Base-by-base conservation (phyloP, 1,140 invertebrate species). In the Hyles vespertilio region DNA sequence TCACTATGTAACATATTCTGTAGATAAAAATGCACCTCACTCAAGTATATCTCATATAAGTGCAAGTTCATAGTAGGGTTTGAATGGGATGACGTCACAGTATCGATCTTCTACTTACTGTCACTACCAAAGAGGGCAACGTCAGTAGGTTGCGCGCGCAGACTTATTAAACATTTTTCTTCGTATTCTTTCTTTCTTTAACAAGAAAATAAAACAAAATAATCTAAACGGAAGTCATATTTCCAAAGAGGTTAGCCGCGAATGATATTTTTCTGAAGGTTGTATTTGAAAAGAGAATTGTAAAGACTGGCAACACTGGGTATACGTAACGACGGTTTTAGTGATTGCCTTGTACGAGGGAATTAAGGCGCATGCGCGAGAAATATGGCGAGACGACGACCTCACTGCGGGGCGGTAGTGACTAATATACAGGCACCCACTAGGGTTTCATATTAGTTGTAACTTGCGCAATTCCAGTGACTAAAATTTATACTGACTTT, bases 31-130 rank as follows among this genome's bases (percentile, higher is more conserved):
- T 40, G 36, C 8, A 40, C 5, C 8, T 8, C 36, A 40, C 8
- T 40, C 5, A 40, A 40, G 36, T 40, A 8, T 5, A 2, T 40
- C 36, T 40, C 36, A 40, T 40, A 40, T 5, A 40, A 40, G 36
- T 40, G 36, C 36, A 40, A 40, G 36, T 2, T 40, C 8, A 40
- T 40, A 40, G 36, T 40, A 5, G 53, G 54, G 63, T 58, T 65
- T 87, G 74, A 85, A 83, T 85, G 81, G 69, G 54, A 69, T 87
- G 84, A 87, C 84, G 84, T 87, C 84, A 87, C 72, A 12, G 60
- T 84, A 87, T 87, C 69, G 82, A 85, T 81, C 71, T 59, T 43
- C 36, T 62, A 58, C 61, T 44, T 56, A 56, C 46, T 51, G 11
- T 48, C 45, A 60, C 69, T 71, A 78, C 75, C 79, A 77, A 59